Evolutionary conservation across 2,797 vertebrate genomes (phyloP).

Genomic region (Pseudochaenichthys georgianus): DNA sequence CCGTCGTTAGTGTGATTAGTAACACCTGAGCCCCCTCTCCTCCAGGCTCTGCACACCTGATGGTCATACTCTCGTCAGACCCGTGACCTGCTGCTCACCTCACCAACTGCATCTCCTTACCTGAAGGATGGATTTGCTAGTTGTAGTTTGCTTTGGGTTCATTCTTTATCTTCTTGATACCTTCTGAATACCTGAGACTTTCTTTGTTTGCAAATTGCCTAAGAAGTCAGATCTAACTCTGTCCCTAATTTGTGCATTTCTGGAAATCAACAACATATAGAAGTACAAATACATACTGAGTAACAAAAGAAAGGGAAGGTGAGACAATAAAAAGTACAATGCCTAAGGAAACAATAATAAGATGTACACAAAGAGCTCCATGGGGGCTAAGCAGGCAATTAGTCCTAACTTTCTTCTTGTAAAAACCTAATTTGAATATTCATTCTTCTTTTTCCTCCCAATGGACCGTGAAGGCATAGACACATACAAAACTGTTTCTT

Average conservation of each 20-base stretch:
- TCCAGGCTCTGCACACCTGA: background rate
- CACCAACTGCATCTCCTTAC: slow-evolving; percentile 14
- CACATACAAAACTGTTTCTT: slow-evolving; percentile 19
- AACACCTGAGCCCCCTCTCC: background rate
- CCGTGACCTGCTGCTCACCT: slow-evolving; percentile 6
- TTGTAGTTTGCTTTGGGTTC: background rate
- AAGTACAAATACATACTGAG: background rate
- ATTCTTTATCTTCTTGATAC: background rate
- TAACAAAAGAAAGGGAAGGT: background rate
- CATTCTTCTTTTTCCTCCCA: slow-evolving; percentile 12
- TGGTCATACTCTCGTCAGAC: background rate
- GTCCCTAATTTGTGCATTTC: background rate
- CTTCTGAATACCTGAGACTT: background rate
- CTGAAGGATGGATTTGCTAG: background rate
- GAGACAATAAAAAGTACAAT: background rate
- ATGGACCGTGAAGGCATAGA: slow-evolving; percentile 1
- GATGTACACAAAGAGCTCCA: slow-evolving; percentile 11
- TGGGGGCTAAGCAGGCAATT: slow-evolving; percentile 15
- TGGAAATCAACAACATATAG: background rate
- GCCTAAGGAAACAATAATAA: background rate
- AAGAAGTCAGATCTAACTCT: background rate
- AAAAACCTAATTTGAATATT: slow-evolving; percentile 54
- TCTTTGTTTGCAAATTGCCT: background rate
- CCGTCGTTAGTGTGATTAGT: no score
- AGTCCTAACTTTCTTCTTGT: slow-evolving; percentile 29